phyloP scores from a whole-genome alignment of 2,113 vertebrate genomes.

The Pterocles burchelli region DNA sequence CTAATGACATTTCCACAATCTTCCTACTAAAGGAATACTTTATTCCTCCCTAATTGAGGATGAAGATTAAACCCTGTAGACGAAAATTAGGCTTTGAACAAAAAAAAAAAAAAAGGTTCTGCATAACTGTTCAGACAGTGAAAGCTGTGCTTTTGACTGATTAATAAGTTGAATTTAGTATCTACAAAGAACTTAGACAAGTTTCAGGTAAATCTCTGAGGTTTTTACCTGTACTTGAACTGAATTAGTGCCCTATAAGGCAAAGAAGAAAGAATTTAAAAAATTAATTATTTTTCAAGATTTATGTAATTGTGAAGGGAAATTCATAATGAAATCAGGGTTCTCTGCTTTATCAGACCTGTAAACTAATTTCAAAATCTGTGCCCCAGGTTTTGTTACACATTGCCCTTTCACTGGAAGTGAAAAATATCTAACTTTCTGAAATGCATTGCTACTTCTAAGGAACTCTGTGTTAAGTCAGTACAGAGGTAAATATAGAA shows the following conservation, averaged over 20 bases:
- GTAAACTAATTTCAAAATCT: background rate
- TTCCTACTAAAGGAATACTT: background rate
- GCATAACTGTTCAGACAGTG: background rate
- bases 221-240: background rate
- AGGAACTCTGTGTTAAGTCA: background rate
- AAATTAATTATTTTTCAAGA: background rate
- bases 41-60: background rate
- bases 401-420: background rate
- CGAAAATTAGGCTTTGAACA: background rate
- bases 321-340: background rate
- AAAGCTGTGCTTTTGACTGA: background rate
- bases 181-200: background rate
- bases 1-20: background rate
- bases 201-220: background rate
- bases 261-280: background rate
- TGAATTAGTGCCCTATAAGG: background rate
- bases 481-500: background rate
- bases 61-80: background rate
- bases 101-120: background rate
- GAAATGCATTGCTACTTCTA: fast-evolving
- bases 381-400: background rate
- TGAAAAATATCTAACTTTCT: background rate
- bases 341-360: background rate
- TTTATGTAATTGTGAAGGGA: background rate
- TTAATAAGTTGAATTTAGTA: background rate